Evolutionary conservation across 2,888 invertebrate species (phyloP), one percentile per base, ranked within the genome.

Genomic region (Rhorus exstirpatorius): DNA sequence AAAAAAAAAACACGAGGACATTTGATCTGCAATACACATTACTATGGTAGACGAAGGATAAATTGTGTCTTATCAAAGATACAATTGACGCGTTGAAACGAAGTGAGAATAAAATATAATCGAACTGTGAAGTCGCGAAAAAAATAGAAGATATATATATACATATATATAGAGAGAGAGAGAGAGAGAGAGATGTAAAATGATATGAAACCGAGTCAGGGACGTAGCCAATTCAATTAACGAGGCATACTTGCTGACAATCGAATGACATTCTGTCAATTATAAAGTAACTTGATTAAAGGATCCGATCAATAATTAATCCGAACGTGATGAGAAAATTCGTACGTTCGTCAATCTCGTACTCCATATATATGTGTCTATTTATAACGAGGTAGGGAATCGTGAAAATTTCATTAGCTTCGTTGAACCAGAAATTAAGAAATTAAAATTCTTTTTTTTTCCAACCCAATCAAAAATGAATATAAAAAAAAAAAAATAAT

Each of bases 191-290:
- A 83, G 81, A 68, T 31, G 72, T 60, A 46, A 76, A 85, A 86
- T 82, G 83, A 83, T n/a, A n/a, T 80, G 76, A 65, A 80, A 84
- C 81, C 83, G 83, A 88, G 88, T 88, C 84, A 89, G 88, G 88
- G 87, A 89, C 87, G 87, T 89, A 89, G 89, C 89, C 87, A 90
- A 90, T 89, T 90, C 86, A 88, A 90, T 90, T 89, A 89, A 90
- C 90, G 88, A 89, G 85, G n/a, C n/a, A 49, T 24, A 51, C 38
- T 88, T 86, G 85, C 84, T 85, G 88, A 88, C 86, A 85, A 71
- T 81, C 83, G 85, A 84, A 85, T 63, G 83, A 60, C 81, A 83
- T 79, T 84, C 83, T 61, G 79, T 88, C 88, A 90, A 90, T 90
- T 89, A 89, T 84, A 89, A 76, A 76, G 86, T 89, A 90, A 90